Percentiles rank a stretch among this genome's conserved stretches.
Conservation (phyloP, 2,113 vertebrate species). For the Vulpes vulpes region DNA sequence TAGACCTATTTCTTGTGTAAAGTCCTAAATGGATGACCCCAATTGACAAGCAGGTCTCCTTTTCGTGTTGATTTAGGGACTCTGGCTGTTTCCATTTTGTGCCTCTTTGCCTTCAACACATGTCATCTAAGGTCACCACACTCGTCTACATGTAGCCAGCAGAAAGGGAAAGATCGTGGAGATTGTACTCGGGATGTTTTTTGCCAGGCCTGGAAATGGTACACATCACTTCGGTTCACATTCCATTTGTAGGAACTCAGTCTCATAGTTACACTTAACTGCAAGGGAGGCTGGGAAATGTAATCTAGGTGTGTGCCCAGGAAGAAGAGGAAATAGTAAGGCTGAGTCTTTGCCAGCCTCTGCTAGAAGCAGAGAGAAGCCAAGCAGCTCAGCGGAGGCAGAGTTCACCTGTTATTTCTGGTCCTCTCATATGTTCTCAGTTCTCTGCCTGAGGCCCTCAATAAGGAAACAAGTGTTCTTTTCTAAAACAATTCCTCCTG, state of each 20-base stretch:
- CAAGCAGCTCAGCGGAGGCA: neutral
- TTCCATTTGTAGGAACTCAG: neutral
- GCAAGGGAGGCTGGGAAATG: neutral
- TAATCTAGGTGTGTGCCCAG: neutral
- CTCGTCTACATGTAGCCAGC: neutral
- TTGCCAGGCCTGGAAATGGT: neutral
- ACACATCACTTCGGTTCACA: neutral
- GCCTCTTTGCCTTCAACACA: neutral
- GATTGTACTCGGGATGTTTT: neutral
- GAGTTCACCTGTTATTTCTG: neutral
- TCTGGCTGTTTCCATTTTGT: neutral
- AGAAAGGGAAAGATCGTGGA: neutral
- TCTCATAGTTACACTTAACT: neutral
- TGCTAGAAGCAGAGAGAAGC: neutral
- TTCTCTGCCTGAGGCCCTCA: neutral
- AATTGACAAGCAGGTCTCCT: neutral
- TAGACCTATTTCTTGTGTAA: neutral
- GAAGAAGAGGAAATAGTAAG: neutral
- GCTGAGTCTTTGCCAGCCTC: neutral
- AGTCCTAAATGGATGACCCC: neutral
- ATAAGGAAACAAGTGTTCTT: constrained; percentile 15
- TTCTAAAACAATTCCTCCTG: constrained; percentile 1
- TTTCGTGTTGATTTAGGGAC: neutral
- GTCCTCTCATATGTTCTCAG: neutral
- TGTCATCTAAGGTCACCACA: neutral